Percentiles rank a stretch among this genome's conserved stretches.
These are phyloP conservation scores for Mirza zaza DNA, from an alignment of 2,113 vertebrate genomes.

Conservation along the genomic window DNA sequence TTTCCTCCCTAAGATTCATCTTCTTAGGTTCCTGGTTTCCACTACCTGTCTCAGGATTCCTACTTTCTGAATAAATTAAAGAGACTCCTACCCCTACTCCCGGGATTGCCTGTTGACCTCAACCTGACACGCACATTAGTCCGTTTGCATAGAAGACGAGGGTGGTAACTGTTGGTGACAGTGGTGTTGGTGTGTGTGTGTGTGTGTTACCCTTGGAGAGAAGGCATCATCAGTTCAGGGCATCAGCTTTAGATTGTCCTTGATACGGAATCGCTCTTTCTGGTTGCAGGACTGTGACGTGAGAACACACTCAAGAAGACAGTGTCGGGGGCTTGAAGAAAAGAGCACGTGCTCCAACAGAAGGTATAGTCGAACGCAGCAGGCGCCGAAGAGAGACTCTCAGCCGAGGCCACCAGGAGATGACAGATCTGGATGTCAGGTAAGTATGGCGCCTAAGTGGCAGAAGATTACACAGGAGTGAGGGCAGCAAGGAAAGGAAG, in stretches of 20 bases:
- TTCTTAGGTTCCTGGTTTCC: not conserved
- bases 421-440: not conserved
- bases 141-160: not conserved
- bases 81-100: not conserved
- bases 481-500: not conserved
- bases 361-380: not conserved
- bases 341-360: not conserved
- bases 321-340: not conserved
- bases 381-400: rapidly evolving
- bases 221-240: not conserved
- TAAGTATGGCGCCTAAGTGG: not conserved
- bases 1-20: not conserved
- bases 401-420: not conserved
- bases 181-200: not conserved
- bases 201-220: not conserved
- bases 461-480: not conserved
- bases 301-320: not conserved
- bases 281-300: not conserved
- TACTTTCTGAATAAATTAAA: not conserved
- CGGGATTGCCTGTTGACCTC: not conserved
- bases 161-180: too few relatives aligned
- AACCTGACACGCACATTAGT: not conserved
- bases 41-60: not conserved
- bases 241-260: not conserved
- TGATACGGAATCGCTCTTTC: not conserved